phyloP scores from a whole-genome alignment of 2,113 vertebrate genomes.

The Tupaia tana region DNA sequence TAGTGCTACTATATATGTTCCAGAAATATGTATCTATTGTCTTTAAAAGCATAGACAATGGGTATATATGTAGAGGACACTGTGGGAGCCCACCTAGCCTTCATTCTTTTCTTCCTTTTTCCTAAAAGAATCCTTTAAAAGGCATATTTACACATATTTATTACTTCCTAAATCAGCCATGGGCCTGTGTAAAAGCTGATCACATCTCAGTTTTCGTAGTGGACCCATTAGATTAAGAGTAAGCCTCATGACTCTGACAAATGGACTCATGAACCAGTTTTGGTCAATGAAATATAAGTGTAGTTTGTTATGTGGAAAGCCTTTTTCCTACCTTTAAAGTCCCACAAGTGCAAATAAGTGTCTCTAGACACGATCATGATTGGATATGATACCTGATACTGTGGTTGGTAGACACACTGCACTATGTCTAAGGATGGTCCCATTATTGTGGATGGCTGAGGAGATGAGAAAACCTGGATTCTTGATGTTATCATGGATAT shows the following conservation, averaged over 20 bases:
- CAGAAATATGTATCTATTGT: slow-evolving; percentile 26
- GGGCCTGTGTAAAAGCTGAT: neutral
- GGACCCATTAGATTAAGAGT: neutral
- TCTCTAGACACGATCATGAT: neutral
- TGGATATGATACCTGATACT: neutral
- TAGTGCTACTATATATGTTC: neutral
- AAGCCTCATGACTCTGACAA: neutral
- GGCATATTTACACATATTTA: neutral
- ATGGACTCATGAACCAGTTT: neutral
- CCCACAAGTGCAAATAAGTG: neutral
- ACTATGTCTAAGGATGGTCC: neutral
- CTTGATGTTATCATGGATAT: neutral
- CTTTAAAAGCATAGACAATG: neutral
- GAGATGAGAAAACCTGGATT: neutral
- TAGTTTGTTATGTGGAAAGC: neutral
- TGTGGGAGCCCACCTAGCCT: neutral
- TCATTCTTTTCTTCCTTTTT: slow-evolving; percentile 25
- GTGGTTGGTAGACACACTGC: no score
- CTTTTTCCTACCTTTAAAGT: neutral
- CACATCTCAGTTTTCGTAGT: neutral
- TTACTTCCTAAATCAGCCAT: neutral
- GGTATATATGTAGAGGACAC: neutral
- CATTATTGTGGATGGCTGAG: neutral
- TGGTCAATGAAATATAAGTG: neutral
- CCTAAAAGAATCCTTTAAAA: neutral